Percentiles rank a stretch among this genome's conserved stretches.
Evolutionary conservation across 1,140 invertebrate species (phyloP).

Genomic region (Formica selysi): DNA sequence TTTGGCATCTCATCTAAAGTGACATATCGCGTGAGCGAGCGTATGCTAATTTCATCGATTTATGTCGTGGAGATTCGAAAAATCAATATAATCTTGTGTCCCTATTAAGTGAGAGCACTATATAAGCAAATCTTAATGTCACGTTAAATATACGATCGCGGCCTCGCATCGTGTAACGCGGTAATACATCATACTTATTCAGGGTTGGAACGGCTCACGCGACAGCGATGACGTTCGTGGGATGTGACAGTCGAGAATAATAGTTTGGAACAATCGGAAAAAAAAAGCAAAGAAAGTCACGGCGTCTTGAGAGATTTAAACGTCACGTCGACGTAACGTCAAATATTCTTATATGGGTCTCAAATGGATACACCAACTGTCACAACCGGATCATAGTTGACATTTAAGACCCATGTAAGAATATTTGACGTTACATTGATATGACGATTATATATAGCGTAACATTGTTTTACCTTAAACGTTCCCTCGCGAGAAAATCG

Average conservation of each 20-base stretch:
- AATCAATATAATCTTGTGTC: too few relatives aligned
- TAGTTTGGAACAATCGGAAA: not conserved
- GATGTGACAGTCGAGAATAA: not conserved
- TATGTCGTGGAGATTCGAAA: too few relatives aligned
- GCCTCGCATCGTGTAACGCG: not conserved
- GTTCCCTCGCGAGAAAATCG: not conserved
- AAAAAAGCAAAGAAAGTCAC: not conserved
- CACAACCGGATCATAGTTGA: not conserved
- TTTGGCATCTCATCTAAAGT: too few relatives aligned
- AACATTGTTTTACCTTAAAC: not conserved
- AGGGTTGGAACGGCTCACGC: not conserved
- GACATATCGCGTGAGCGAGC: too few relatives aligned
- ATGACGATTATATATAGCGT: too few relatives aligned
- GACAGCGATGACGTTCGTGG: not conserved
- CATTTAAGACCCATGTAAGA: too few relatives aligned
- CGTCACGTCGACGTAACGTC: too few relatives aligned
- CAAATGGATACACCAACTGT: not conserved
- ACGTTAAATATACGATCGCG: slow-evolving; percentile 26
- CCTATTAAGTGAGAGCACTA: too few relatives aligned
- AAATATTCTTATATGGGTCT: too few relatives aligned
- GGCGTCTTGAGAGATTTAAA: too few relatives aligned
- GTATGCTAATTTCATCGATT: slow-evolving; percentile 7
- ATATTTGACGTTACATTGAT: too few relatives aligned
- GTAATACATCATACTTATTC: not conserved
- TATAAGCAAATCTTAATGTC: slow-evolving; percentile 24